phyloP scores from a whole-genome alignment of 2,888 invertebrate genomes.

The Lasiommata megera region DNA sequence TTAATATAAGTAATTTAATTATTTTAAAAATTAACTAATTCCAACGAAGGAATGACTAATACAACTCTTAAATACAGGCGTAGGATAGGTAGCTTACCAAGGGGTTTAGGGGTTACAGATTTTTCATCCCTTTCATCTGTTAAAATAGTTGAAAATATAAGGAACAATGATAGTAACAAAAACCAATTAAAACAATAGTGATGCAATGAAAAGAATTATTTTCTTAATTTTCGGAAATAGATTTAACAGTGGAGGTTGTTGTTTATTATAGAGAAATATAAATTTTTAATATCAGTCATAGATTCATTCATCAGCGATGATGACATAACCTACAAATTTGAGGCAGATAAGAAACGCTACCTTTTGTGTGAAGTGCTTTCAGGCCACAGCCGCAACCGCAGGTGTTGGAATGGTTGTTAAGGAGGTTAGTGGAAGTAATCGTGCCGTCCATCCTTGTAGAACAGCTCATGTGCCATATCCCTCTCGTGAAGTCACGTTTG shows the following conservation, averaged over 20 bases:
- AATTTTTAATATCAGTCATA: background rate
- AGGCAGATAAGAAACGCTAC: conserved; percentile 58
- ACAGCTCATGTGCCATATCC: conserved; percentile 87
- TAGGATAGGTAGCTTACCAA: conserved; percentile 57
- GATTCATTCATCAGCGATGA: conserved; percentile 45
- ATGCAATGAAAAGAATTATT: background rate
- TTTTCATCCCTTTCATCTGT: conserved; percentile 55
- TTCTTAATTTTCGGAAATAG: too few relatives aligned
- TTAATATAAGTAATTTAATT: too few relatives aligned
- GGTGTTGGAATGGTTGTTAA: conserved; percentile 81
- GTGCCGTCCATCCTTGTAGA: conserved; percentile 63
- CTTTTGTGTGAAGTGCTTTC: conserved; percentile 85
- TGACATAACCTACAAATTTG: conserved; percentile 44
- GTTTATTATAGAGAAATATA: background rate
- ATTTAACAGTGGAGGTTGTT: background rate
- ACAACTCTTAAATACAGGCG: conserved; percentile 31
- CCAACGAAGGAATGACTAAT: too few relatives aligned
- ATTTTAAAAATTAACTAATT: too few relatives aligned
- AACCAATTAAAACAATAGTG: background rate
- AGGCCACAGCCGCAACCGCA: conserved; percentile 87
- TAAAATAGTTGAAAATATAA: conserved; percentile 24
- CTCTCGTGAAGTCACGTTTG: conserved; percentile 85
- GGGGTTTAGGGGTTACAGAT: conserved; percentile 49
- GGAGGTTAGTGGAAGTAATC: conserved; percentile 52
- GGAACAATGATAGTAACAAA: background rate